phyloP scores from a whole-genome alignment of 2,888 invertebrate species.

The Taenaris catops region DNA sequence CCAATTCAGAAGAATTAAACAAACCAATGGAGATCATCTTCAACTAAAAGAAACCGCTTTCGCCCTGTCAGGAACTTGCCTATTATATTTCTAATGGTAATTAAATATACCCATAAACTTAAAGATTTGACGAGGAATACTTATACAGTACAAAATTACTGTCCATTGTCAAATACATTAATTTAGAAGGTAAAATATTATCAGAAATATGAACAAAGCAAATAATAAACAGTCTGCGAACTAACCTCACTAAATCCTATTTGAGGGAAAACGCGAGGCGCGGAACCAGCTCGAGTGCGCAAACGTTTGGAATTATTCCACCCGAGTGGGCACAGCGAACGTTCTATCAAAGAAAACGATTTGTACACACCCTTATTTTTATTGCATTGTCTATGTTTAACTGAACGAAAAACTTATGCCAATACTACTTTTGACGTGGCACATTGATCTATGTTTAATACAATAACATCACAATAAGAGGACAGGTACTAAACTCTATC shows the following conservation, averaged over 20 bases:
- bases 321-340: constrained; percentile 43
- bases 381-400: constrained; percentile 30
- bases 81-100: too few relatives aligned
- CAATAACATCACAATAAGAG: too few relatives aligned
- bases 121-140: too few relatives aligned
- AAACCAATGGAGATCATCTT: too few relatives aligned
- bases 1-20: too few relatives aligned
- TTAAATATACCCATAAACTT: too few relatives aligned
- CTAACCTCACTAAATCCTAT: constrained; percentile 57
- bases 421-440: constrained; percentile 19
- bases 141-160: too few relatives aligned
- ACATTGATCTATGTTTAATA: constrained; percentile 1
- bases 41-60: too few relatives aligned
- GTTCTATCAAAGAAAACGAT: constrained; percentile 60
- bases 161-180: too few relatives aligned
- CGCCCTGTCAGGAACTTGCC: too few relatives aligned
- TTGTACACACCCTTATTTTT: constrained; percentile 48
- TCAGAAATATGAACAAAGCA: constrained; percentile 23
- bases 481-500: too few relatives aligned
- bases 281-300: constrained; percentile 33
- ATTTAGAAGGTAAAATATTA: constrained; percentile 3
- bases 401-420: constrained; percentile 30
- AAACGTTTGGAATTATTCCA: constrained; percentile 60
- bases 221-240: constrained; percentile 44
- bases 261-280: constrained; percentile 40